Evolutionary conservation across 1,140 invertebrate genomes (phyloP).

Genomic region (Vanessa atalanta): DNA sequence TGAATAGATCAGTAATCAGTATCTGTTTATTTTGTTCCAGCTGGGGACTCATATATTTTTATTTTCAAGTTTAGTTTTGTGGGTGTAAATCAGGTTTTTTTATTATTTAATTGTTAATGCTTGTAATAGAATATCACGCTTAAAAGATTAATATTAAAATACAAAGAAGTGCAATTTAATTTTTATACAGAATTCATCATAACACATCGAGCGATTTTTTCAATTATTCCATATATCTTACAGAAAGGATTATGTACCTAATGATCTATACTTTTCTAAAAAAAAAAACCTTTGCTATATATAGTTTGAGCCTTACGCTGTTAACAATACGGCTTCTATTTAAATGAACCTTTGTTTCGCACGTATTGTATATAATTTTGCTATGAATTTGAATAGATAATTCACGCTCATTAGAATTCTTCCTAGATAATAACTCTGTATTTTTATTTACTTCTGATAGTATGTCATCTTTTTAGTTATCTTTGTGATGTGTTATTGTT

Average conservation of each 20-base stretch:
- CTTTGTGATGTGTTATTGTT: not conserved
- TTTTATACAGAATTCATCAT: too few relatives aligned
- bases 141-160: too few relatives aligned
- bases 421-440: not conserved
- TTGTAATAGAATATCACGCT: too few relatives aligned
- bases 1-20: too few relatives aligned
- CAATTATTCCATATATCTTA: not conserved
- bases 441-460: slow-evolving; percentile 1
- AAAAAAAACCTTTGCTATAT: not conserved
- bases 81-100: too few relatives aligned
- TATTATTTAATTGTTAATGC: too few relatives aligned
- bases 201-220: too few relatives aligned
- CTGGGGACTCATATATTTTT: too few relatives aligned
- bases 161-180: too few relatives aligned
- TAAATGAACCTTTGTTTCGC: not conserved
- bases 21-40: too few relatives aligned
- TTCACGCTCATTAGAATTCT: slow-evolving; percentile 14
- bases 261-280: not conserved
- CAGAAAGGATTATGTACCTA: not conserved
- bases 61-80: too few relatives aligned
- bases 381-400: slow-evolving; percentile 7
- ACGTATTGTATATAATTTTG: not conserved
- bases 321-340: not conserved
- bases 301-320: not conserved
- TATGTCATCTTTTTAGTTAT: slow-evolving; percentile 8